A percentile compares a stretch with the other conserved stretches of the same genome.
Conservation (phyloP, 2,888 invertebrate genomes). For the Platerodrilus igneus region DNA sequence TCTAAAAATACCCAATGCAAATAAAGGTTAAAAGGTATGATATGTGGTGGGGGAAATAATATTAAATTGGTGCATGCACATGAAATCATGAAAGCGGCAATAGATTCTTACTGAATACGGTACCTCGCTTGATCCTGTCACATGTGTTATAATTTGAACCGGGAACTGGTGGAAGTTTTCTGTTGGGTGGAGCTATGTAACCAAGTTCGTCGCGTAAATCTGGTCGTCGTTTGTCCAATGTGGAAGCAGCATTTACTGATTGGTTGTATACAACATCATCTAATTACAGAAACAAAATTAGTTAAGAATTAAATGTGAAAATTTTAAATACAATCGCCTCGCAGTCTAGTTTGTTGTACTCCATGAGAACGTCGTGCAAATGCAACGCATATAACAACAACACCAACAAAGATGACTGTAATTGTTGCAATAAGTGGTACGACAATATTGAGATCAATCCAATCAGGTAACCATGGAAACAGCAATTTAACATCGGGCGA, state of each 20-base stretch:
- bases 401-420: slow-evolving; percentile 84
- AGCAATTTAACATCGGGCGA: slow-evolving; percentile 52
- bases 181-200: slow-evolving; percentile 89
- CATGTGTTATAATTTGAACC: slow-evolving; percentile 92
- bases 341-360: slow-evolving; percentile 66
- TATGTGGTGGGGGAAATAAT: slow-evolving; percentile 6
- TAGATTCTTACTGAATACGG: slow-evolving; percentile 78
- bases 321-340: slow-evolving; percentile 73
- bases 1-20: slow-evolving; percentile 13
- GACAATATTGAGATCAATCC: slow-evolving; percentile 86
- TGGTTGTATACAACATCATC: slow-evolving; percentile 91
- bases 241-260: slow-evolving; percentile 62
- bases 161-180: slow-evolving; percentile 87
- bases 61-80: slow-evolving; percentile 17
- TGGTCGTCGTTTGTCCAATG: slow-evolving; percentile 78
- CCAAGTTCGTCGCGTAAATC: slow-evolving; percentile 84
- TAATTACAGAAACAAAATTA: slow-evolving; percentile 40
- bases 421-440: slow-evolving; percentile 87
- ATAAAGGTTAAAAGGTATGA: neutral
- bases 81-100: slow-evolving; percentile 16
- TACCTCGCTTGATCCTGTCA: slow-evolving; percentile 90
- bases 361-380: slow-evolving; percentile 70
- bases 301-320: neutral
- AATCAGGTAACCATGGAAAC: slow-evolving; percentile 76
- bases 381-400: slow-evolving; percentile 86